Evolutionary conservation across 2,888 invertebrate species (phyloP).

Genomic region (Pyralis farinalis): DNA sequence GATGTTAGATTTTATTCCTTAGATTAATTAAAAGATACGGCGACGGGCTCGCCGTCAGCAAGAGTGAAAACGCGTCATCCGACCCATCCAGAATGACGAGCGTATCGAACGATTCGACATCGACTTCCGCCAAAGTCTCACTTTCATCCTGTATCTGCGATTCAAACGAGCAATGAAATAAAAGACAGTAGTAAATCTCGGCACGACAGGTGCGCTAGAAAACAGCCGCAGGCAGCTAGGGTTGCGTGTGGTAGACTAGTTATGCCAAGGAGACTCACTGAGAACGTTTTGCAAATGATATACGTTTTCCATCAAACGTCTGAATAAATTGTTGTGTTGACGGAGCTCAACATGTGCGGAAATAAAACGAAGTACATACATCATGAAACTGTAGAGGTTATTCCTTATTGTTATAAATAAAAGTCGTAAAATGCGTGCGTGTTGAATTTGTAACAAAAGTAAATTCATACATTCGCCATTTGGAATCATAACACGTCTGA

Average conservation of each 20-base stretch:
- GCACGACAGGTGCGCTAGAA: conserved; percentile 63
- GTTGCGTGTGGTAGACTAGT: conserved; percentile 72
- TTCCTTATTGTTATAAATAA: conserved; percentile 20
- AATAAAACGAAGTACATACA: conserved; percentile 18
- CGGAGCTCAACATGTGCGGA: not conserved
- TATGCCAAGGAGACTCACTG: conserved; percentile 60
- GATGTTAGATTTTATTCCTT: conserved; percentile 63
- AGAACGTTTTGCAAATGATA: conserved; percentile 66
- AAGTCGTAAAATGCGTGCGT: conserved; percentile 34
- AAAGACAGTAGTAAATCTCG: conserved; percentile 26
- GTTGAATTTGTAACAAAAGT: conserved; percentile 53
- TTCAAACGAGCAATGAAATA: conserved; percentile 46
- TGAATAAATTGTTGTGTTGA: conserved; percentile 33
- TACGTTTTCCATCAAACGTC: conserved; percentile 62
- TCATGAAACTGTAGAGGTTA: conserved; percentile 12
- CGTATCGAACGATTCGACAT: conserved; percentile 31
- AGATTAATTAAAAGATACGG: conserved; percentile 78
- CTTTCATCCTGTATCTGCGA: conserved; percentile 19
- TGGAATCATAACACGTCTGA: conserved; percentile 50
- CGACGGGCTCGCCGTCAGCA: conserved; percentile 40
- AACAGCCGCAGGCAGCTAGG: conserved; percentile 55
- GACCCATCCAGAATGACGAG: conserved; percentile 36
- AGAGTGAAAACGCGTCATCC: conserved; percentile 66
- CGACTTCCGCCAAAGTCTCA: conserved; percentile 27
- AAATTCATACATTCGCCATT: conserved; percentile 43